These are phyloP conservation scores for Halcyon leucocephala DNA, from an alignment of 2,797 vertebrate species.

Conservation along the genomic window DNA sequence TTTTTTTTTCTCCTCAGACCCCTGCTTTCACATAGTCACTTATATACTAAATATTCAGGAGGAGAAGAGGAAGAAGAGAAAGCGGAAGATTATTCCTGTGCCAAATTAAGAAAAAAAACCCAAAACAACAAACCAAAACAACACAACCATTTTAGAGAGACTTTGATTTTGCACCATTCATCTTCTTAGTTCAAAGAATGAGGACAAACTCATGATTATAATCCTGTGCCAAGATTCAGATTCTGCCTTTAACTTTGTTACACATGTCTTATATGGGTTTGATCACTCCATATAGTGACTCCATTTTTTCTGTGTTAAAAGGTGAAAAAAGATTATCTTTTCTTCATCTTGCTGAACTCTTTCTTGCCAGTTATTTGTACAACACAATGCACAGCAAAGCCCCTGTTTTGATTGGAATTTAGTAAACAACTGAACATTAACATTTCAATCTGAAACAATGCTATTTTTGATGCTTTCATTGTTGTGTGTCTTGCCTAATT, in stretches of 20 bases:
- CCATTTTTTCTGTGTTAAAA: neutral
- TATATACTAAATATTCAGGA: neutral
- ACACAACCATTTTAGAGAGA: neutral
- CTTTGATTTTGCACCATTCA: neutral
- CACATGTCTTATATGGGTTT: neutral
- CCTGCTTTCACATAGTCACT: neutral
- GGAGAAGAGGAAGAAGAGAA: neutral
- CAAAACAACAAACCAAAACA: neutral
- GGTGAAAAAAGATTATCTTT: neutral
- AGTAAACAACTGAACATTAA: neutral
- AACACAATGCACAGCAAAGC: neutral
- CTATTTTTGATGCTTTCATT: neutral
- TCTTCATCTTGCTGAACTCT: neutral
- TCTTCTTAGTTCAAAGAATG: neutral
- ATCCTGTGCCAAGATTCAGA: neutral
- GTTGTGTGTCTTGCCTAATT: slow-evolving; percentile 28
- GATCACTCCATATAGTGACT: neutral
- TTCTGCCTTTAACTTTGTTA: neutral
- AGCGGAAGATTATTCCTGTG: neutral
- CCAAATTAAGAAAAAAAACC: neutral
- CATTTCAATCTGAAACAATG: slow-evolving; percentile 40
- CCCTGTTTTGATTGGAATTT: neutral
- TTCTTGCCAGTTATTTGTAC: neutral
- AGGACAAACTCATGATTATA: neutral
- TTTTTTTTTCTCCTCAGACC: neutral